Percentiles rank a stretch among this genome's conserved stretches.
These are phyloP conservation scores for Elysia crispata DNA, from an alignment of 2,888 invertebrate genomes.

Conservation along the genomic window DNA sequence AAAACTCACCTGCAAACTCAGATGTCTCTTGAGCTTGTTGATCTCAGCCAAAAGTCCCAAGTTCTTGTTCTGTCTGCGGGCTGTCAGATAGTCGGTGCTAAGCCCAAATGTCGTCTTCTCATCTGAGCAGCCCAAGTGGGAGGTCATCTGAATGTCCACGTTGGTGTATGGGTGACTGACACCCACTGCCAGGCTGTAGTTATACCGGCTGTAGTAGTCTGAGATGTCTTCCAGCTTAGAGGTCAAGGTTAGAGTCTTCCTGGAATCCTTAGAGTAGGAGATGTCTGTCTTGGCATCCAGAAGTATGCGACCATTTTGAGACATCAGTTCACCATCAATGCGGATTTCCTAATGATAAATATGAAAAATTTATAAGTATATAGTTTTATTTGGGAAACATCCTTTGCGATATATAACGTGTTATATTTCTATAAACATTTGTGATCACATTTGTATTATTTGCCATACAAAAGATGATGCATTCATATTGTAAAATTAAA, in stretches of 20 bases:
- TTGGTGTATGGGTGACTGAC: slow-evolving; percentile 65
- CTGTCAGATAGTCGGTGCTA: slow-evolving; percentile 60
- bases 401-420: neutral
- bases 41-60: slow-evolving; percentile 62
- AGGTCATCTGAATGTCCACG: slow-evolving; percentile 60
- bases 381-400: neutral
- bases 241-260: slow-evolving; percentile 61
- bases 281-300: slow-evolving; percentile 63
- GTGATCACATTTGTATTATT: neutral
- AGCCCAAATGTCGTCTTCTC: slow-evolving; percentile 56
- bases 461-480: neutral
- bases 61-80: slow-evolving; percentile 56
- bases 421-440: neutral
- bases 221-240: slow-evolving; percentile 54
- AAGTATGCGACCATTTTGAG: slow-evolving; percentile 54
- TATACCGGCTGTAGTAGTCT: slow-evolving; percentile 45
- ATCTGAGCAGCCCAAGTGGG: slow-evolving; percentile 54
- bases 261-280: slow-evolving; percentile 59
- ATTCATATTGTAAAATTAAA: no score
- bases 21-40: slow-evolving; percentile 55
- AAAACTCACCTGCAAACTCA: slow-evolving; percentile 56
- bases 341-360: slow-evolving; percentile 57
- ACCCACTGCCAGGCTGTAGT: slow-evolving; percentile 57
- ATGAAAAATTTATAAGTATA: neutral
- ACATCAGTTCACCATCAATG: slow-evolving; percentile 55